Conservation (phyloP, 2,797 vertebrate genomes). For the Anguilla obscura region DNA sequence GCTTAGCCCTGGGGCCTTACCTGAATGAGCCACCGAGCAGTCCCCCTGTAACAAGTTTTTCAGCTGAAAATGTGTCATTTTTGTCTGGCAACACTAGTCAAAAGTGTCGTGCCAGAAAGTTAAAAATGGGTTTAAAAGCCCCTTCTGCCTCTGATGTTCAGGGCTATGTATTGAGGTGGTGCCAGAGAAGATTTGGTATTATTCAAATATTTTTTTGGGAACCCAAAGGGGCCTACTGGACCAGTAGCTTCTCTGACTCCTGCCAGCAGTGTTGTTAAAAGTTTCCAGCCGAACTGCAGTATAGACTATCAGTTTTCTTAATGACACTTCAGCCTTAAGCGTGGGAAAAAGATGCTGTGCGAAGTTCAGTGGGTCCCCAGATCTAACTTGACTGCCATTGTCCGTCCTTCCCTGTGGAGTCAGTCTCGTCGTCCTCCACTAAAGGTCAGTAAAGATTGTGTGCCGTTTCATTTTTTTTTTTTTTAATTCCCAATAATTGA, state of each 20-base stretch:
- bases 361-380: background rate
- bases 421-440: background rate
- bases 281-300: background rate
- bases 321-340: background rate
- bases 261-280: background rate
- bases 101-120: too few relatives aligned
- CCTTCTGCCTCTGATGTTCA: background rate
- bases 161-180: background rate
- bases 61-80: too few relatives aligned
- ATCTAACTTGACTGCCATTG: background rate
- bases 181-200: background rate
- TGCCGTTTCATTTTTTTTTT: background rate
- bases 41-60: too few relatives aligned
- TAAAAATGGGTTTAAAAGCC: background rate
- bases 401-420: background rate
- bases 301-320: background rate
- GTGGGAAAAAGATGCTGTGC: background rate
- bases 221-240: background rate
- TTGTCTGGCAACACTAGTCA: too few relatives aligned
- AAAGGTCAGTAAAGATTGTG: background rate
- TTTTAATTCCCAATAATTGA: background rate
- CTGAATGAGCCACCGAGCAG: too few relatives aligned
- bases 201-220: background rate
- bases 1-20: too few relatives aligned
- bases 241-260: background rate